Percentiles rank a stretch among this genome's conserved stretches.
phyloP scores from a whole-genome alignment of 2,113 vertebrate genomes.

The Hucho hucho region DNA sequence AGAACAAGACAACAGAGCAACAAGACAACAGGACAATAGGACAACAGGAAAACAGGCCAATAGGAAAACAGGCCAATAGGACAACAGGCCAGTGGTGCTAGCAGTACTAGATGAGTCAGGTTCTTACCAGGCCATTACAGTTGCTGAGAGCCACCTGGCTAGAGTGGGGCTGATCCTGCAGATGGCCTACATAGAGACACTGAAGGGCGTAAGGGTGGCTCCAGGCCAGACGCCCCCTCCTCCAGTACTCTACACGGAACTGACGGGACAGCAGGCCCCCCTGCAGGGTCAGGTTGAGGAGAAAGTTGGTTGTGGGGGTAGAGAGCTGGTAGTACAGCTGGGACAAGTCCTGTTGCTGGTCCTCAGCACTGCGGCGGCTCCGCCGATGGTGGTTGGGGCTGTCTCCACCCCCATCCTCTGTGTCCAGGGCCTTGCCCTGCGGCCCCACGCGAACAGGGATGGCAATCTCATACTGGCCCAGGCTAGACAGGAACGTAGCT shows the following conservation, averaged over 20 bases:
- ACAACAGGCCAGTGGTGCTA: neutral
- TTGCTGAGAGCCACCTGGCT: slow-evolving; percentile 96
- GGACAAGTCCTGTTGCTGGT: slow-evolving; percentile 49
- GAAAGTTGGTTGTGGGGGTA: slow-evolving; percentile 84
- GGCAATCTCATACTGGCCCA: slow-evolving; percentile 93
- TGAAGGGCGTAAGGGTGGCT: slow-evolving; percentile 86
- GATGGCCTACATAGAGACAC: slow-evolving; percentile 92
- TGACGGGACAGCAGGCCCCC: slow-evolving; percentile 85
- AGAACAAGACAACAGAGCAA: too few species aligned
- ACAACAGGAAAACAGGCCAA: too few species aligned
- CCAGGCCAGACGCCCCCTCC: slow-evolving; percentile 86
- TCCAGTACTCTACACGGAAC: slow-evolving; percentile 97
- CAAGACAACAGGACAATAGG: neutral
- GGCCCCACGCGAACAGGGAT: slow-evolving; percentile 90
- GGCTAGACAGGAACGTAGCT: slow-evolving; percentile 93
- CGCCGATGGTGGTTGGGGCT: slow-evolving; percentile 60
- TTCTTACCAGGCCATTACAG: slow-evolving; percentile 96
- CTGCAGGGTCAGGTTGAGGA: slow-evolving; percentile 92
- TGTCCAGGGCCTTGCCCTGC: slow-evolving; percentile 80
- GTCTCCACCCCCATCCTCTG: slow-evolving; percentile 57
- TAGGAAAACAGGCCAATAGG: too few species aligned
- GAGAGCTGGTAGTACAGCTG: slow-evolving; percentile 94
- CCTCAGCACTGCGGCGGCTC: slow-evolving; percentile 64
- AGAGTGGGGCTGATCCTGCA: slow-evolving; percentile 84
- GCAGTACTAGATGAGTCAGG: neutral